Conservation (phyloP, 2,797 vertebrate genomes). For the Steatocranus sp. region DNA sequence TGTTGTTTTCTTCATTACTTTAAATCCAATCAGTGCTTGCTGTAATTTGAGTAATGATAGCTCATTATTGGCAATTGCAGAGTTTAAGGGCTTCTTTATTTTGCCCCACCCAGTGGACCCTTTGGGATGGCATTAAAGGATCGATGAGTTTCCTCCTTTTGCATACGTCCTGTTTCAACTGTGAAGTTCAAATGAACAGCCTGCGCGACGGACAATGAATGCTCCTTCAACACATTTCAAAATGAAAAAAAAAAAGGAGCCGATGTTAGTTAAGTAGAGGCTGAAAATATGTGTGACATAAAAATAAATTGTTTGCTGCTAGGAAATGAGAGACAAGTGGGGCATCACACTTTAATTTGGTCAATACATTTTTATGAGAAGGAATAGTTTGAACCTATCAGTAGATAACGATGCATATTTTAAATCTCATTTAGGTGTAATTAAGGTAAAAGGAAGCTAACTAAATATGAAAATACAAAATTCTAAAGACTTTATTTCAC, state of each 20-base stretch:
- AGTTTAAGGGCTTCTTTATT: constrained; percentile 93
- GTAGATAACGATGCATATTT: constrained; percentile 47
- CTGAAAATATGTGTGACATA: constrained; percentile 15
- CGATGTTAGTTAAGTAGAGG: constrained; percentile 9
- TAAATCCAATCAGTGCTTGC: constrained; percentile 98
- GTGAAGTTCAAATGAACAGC: constrained; percentile 64
- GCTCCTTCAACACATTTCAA: constrained; percentile 2
- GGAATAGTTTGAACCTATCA: constrained; percentile 36
- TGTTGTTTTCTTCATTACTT: constrained; percentile 99
- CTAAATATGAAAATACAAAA: constrained; percentile 40
- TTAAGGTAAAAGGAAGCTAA: constrained; percentile 48
- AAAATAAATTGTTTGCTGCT: constrained; percentile 24
- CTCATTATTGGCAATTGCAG: constrained; percentile 98
- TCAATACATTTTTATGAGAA: constrained; percentile 52
- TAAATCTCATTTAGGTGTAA: constrained; percentile 56
- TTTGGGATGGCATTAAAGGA: constrained; percentile 74
- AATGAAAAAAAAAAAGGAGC: neutral
- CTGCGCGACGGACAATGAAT: neutral
- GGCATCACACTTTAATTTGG: constrained; percentile 35
- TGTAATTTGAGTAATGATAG: constrained; percentile 99
- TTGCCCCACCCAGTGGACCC: constrained; percentile 76
- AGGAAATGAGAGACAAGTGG: constrained; percentile 13
- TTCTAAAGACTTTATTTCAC: constrained; percentile 35
- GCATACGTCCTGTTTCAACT: constrained; percentile 41
- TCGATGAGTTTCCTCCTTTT: constrained; percentile 67